A percentile compares a stretch with the other conserved stretches of the same genome.
These are phyloP conservation scores for Butastur rufipennis DNA, from an alignment of 2,113 vertebrate genomes.

Conservation along the genomic window DNA sequence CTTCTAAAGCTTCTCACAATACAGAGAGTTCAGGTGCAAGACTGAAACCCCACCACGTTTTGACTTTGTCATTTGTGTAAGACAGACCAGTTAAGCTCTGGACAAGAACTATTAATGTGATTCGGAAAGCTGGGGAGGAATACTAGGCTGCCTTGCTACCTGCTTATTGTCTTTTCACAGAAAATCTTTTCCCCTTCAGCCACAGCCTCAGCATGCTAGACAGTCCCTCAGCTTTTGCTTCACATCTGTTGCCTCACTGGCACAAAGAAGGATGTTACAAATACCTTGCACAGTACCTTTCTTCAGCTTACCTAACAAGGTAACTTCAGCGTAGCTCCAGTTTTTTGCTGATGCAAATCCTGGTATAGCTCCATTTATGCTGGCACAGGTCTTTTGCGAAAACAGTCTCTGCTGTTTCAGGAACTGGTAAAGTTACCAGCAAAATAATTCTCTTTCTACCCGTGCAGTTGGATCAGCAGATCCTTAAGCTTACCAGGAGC, in stretches of 20 bases:
- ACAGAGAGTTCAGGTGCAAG: neutral
- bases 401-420: neutral
- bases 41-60: accelerated
- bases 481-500: neutral
- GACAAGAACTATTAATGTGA: accelerated
- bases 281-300: neutral
- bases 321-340: neutral
- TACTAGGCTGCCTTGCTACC: neutral
- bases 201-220: neutral
- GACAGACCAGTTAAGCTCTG: neutral
- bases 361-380: neutral
- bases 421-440: neutral
- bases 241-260: neutral
- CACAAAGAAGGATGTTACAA: neutral
- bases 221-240: neutral
- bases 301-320: neutral
- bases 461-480: neutral
- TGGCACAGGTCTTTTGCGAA: neutral
- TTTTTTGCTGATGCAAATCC: neutral
- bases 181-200: neutral
- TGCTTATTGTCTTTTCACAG: accelerated
- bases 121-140: neutral
- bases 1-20: accelerated
- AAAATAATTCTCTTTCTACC: neutral
- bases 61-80: neutral